Conservation (phyloP, 1,140 invertebrate genomes). For the Antheraea mylitta region DNA sequence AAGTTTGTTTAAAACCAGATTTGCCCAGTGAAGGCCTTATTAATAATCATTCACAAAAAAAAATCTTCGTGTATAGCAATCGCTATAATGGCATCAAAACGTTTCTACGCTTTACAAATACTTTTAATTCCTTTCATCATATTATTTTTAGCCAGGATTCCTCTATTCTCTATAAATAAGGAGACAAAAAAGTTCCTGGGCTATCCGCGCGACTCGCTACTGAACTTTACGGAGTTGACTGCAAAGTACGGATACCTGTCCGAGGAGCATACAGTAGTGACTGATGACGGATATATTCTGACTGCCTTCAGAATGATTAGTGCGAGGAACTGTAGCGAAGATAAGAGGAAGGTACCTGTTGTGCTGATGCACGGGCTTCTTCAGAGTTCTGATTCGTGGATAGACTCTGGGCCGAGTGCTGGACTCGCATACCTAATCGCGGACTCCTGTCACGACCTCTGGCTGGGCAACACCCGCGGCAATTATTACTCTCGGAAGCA, state of each 20-base stretch:
- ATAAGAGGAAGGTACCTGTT: slow-evolving; percentile 47
- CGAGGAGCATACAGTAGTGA: too few relatives aligned
- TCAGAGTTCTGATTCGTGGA: slow-evolving; percentile 79
- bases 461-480: slow-evolving; percentile 46
- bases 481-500: slow-evolving; percentile 81
- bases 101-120: neutral
- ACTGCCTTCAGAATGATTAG: slow-evolving; percentile 64
- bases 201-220: slow-evolving; percentile 13
- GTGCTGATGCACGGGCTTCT: slow-evolving; percentile 54
- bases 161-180: slow-evolving; percentile 2
- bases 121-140: neutral
- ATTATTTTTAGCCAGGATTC: neutral
- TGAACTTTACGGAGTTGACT: slow-evolving; percentile 46
- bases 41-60: too few relatives aligned
- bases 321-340: slow-evolving; percentile 31
- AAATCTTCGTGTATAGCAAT: neutral
- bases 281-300: too few relatives aligned
- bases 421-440: slow-evolving; percentile 72
- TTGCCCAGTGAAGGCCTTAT: too few relatives aligned
- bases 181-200: slow-evolving; percentile 17
- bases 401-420: too few relatives aligned
- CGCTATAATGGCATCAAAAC: neutral
- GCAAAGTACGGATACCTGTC: slow-evolving; percentile 33
- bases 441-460: slow-evolving; percentile 83
- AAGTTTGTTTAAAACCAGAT: too few relatives aligned